phyloP scores from a whole-genome alignment of 2,797 vertebrate genomes.

The Sebastolobus alascanus region DNA sequence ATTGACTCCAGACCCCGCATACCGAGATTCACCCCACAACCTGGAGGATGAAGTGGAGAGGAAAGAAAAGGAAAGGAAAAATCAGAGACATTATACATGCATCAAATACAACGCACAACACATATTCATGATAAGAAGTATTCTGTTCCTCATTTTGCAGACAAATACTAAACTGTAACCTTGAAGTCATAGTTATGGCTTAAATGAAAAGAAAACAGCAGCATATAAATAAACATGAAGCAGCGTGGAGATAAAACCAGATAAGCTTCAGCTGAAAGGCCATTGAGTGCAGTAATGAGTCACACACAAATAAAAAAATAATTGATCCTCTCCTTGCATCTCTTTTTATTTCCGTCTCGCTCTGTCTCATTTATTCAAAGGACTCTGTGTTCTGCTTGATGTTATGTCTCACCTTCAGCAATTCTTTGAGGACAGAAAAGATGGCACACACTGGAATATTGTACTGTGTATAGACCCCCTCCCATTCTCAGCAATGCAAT shows the following conservation, averaged over 20 bases:
- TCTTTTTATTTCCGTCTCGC: slow-evolving; percentile 12
- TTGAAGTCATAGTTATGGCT: slow-evolving; percentile 7
- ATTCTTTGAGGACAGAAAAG: neutral
- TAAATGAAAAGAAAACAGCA: slow-evolving; percentile 7
- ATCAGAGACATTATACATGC: neutral
- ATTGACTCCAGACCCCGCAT: slow-evolving; percentile 86
- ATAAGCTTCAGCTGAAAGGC: slow-evolving; percentile 36
- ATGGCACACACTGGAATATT: neutral
- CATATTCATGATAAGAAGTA: neutral
- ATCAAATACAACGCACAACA: neutral
- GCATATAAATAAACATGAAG: slow-evolving; percentile 34
- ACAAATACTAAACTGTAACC: slow-evolving; percentile 6
- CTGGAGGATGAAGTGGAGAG: slow-evolving; percentile 60
- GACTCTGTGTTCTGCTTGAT: slow-evolving; percentile 5
- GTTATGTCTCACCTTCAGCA: slow-evolving; percentile 13
- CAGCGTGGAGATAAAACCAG: slow-evolving; percentile 24
- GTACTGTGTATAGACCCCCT: neutral
- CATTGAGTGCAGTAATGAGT: slow-evolving; percentile 46
- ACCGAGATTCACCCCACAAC: slow-evolving; percentile 88
- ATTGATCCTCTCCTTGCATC: slow-evolving; percentile 16
- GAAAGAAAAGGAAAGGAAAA: neutral
- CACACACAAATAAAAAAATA: slow-evolving; percentile 34
- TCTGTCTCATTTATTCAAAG: neutral
- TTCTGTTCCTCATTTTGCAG: neutral
- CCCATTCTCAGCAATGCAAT: neutral